Percentiles rank a stretch among this genome's conserved stretches.
Evolutionary conservation across 2,888 invertebrate species (phyloP).

Genomic region (Holacanthella duospinosa): DNA sequence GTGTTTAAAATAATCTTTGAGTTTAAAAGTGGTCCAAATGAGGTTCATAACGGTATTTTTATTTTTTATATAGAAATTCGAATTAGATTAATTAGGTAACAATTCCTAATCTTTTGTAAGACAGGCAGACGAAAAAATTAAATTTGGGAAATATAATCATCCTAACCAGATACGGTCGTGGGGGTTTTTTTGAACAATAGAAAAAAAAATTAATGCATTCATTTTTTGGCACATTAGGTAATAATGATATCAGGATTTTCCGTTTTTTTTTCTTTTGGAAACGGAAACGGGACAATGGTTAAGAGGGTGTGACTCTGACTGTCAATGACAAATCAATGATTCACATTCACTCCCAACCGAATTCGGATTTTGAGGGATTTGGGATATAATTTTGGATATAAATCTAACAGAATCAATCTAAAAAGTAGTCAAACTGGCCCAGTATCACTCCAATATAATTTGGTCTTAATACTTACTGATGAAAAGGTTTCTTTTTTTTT

Average conservation of each 20-base stretch:
- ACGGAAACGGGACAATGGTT: not conserved
- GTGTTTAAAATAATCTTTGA: not conserved
- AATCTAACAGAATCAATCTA: too few species aligned
- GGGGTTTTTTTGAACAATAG: not conserved
- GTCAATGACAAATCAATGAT: constrained; percentile 4
- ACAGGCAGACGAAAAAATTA: not conserved
- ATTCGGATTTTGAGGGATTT: too few species aligned
- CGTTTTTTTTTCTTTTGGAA: too few species aligned
- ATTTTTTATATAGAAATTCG: too few species aligned
- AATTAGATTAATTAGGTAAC: not conserved
- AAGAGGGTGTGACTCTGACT: constrained; percentile 3
- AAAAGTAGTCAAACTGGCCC: too few species aligned
- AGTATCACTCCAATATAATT: too few species aligned
- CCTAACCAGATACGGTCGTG: not conserved
- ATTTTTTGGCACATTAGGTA: not conserved
- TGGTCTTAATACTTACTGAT: too few species aligned
- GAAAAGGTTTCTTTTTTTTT: too few species aligned
- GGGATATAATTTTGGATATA: too few species aligned
- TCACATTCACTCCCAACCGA: too few species aligned
- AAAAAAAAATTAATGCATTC: not conserved
- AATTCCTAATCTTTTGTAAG: not conserved
- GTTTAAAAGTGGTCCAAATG: too few species aligned
- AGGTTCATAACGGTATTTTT: too few species aligned
- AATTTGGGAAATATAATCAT: not conserved
- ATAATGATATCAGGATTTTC: constrained; percentile 3